A percentile compares a stretch with the other conserved stretches of the same genome.
phyloP scores from a whole-genome alignment of 1,140 invertebrate species.

The Caenorhabditis inopinata region DNA sequence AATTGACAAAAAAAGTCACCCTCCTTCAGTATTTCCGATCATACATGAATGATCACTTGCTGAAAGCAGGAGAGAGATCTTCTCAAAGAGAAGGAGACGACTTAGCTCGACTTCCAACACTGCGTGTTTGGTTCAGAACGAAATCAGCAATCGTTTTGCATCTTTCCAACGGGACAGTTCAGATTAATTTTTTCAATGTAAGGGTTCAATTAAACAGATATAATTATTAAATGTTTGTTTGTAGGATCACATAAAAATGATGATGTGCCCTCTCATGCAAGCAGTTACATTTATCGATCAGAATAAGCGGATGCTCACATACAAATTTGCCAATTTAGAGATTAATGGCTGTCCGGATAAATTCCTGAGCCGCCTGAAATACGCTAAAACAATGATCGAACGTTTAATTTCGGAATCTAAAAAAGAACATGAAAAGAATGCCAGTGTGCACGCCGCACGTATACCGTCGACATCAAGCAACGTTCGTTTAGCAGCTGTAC shows the following conservation, averaged over 20 bases:
- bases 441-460: background rate
- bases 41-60: slow-evolving; percentile 95
- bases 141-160: slow-evolving; percentile 95
- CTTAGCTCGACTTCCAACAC: slow-evolving; percentile 84
- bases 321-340: slow-evolving; percentile 79
- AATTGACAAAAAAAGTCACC: slow-evolving; percentile 88
- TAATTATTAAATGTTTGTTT: slow-evolving; percentile 13
- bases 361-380: slow-evolving; percentile 76
- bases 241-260: slow-evolving; percentile 91
- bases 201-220: background rate
- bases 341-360: slow-evolving; percentile 78
- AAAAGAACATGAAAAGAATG: background rate
- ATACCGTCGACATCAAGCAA: background rate
- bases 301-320: slow-evolving; percentile 85
- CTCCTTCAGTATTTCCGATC: slow-evolving; percentile 90
- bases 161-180: slow-evolving; percentile 91
- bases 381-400: slow-evolving; percentile 82
- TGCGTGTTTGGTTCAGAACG: slow-evolving; percentile 92
- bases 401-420: slow-evolving; percentile 63
- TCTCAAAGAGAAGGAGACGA: slow-evolving; percentile 77
- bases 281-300: slow-evolving; percentile 93
- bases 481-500: background rate
- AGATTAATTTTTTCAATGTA: slow-evolving; percentile 85
- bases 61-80: slow-evolving; percentile 72
- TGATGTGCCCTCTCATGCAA: slow-evolving; percentile 92